Conservation (phyloP, 2,888 invertebrate species). For the Hypomecis atomaria region DNA sequence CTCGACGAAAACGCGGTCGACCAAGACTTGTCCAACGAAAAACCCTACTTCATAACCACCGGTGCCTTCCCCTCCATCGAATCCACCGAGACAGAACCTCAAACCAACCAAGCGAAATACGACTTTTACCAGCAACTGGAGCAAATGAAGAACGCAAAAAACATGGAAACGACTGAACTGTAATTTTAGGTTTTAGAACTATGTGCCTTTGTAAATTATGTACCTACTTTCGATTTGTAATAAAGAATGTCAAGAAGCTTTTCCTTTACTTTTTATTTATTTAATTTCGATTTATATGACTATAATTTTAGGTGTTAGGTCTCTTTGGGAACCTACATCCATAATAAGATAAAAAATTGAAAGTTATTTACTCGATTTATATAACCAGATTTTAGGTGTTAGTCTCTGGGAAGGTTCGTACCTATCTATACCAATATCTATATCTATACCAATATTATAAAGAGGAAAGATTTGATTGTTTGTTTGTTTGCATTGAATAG, state of each 20-base stretch:
- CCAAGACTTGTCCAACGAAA: slow-evolving; percentile 78
- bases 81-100: slow-evolving; percentile 72
- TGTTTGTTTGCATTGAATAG: too few species aligned
- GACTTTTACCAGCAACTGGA: slow-evolving; percentile 90
- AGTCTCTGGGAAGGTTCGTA: too few species aligned
- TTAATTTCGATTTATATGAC: too few species aligned
- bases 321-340: too few species aligned
- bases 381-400: too few species aligned
- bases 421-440: too few species aligned
- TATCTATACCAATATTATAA: too few species aligned
- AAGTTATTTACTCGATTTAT: too few species aligned
- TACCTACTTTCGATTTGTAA: slow-evolving; percentile 53
- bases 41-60: slow-evolving; percentile 80
- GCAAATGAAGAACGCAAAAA: slow-evolving; percentile 88
- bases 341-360: too few species aligned
- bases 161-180: slow-evolving; percentile 92
- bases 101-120: slow-evolving; percentile 82
- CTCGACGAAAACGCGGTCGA: slow-evolving; percentile 93
- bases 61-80: slow-evolving; percentile 79
- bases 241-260: slow-evolving; percentile 36
- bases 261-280: slow-evolving; percentile 14
- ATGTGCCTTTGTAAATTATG: slow-evolving; percentile 60
- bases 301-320: too few species aligned
- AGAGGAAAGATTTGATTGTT: too few species aligned
- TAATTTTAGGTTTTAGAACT: slow-evolving; percentile 65